Base-by-base conservation (phyloP, 2,888 invertebrate species). In the Elegia similella region DNA sequence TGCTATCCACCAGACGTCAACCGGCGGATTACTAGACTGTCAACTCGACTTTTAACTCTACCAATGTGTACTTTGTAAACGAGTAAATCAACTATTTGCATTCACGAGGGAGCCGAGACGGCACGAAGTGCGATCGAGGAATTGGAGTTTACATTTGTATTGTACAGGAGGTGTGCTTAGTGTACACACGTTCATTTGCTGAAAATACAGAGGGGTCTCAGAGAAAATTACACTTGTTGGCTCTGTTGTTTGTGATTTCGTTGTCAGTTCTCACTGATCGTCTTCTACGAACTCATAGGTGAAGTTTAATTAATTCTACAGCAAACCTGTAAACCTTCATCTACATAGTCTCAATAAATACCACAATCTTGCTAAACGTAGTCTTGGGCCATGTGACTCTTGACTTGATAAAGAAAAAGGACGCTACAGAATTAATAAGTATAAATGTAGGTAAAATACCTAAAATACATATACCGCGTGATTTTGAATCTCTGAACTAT, bases 141-240 rank as follows among this genome's bases (percentile, higher is more conserved):
- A 56, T 56, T 48, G 42, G 42, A 56, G 56, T 48, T 48, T 56
- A 48, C 55, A 38, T 55, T 55, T 55, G 34, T 43, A 59, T 58
- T 56, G 34, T 58, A 58, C 52, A 60, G 58, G 59, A 61, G 55
- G 50, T 17, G 47, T 53, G 59, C 55, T 58, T 56, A 43, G 54
- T 56, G 57, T 58, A 57, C 32, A 47, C 34, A 47, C 12, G 23
- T 88, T 86, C 87, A 87, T 88, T 88, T 55, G 15, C 34, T 46
- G 29, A 43, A 46, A 44, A 44, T 44, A 59, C 42, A 54, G 16
- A 15, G 8, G n/a, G 32, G 30, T 15, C 12, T 13, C n/a, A 15
- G 42, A 12, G 8, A 15, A 46, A 46, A 30, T 13, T 15, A 30
- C 12, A 32, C 32, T 30, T 32, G 15, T 32, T 32, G 5, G 15